These are phyloP conservation scores for Coelinius sp. DNA, from an alignment of 2,888 invertebrate genomes.

Conservation along the genomic window DNA sequence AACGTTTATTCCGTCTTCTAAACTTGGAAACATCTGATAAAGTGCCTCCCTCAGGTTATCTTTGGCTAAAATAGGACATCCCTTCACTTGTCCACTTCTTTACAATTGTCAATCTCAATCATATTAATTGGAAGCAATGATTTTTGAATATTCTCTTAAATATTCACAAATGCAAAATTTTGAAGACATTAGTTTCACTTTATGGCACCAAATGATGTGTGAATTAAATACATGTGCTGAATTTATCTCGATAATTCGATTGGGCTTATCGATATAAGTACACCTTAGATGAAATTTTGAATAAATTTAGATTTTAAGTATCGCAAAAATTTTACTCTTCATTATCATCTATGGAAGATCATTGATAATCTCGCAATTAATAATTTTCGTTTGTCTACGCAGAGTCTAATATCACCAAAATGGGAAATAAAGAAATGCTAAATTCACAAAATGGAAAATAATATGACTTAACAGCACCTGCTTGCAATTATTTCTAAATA, in stretches of 20 bases:
- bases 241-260: constrained; percentile 18
- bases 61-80: constrained; percentile 15
- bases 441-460: background rate
- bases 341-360: constrained; percentile 48
- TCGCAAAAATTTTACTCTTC: background rate
- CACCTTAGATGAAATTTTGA: background rate
- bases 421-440: background rate
- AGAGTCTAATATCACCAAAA: background rate
- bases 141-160: background rate
- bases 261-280: constrained; percentile 23
- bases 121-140: constrained; percentile 25
- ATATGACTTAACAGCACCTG: constrained; percentile 27
- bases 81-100: constrained; percentile 19
- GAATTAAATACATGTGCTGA: background rate
- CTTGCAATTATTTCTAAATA: constrained; percentile 6
- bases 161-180: constrained; percentile 11
- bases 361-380: constrained; percentile 32
- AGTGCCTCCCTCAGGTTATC: background rate
- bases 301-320: background rate
- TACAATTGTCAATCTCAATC: constrained; percentile 9
- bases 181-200: constrained; percentile 41
- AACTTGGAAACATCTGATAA: constrained; percentile 13
- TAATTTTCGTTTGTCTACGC: constrained; percentile 21
- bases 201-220: constrained; percentile 36
- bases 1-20: constrained; percentile 43